Base-by-base conservation (phyloP, 2,797 vertebrate genomes). In the Tragelaphus oryx region DNA sequence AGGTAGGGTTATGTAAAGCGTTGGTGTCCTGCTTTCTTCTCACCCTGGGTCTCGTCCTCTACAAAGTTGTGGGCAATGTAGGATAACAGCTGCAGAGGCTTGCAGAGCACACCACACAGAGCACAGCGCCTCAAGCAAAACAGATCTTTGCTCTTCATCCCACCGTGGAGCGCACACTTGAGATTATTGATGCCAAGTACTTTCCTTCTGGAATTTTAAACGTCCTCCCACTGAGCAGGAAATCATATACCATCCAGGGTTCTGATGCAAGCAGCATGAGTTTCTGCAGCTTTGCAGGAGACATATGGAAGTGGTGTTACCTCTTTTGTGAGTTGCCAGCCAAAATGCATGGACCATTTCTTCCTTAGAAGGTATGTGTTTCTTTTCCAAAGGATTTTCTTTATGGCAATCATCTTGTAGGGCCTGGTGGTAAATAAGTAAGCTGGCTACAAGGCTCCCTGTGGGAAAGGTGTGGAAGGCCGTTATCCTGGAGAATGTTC, bases 141-240 rank as follows among this genome's bases (percentile, higher is more conserved):
- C 87, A 76, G 75, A 55, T 86, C 92, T 95, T 71, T 60, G 62
- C 52, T 89, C 79, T 44, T 81, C n/a, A 59, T 71, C 57, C 83
- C 86, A 68, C 78, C 0, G 0, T 1, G 50, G 37, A 75, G 41
- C 57, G 44, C 55, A 78, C 83, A 89, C 95, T 96, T 76, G 80
- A 96, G 78, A 87, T 89, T 95, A 92, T 22, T 62, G 86, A 95
- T 83, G 95, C 96, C 96, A 96, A 93, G 82, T 65, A 74, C 83
- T 91, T 95, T 65, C 90, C 94, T 97, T 92, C 92, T 81, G 93
- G 96, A 93, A 93, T 96, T 89, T 94, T 81, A 82, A 97, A 48
- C 28, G 57, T 94, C 90, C 54, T 91, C 97, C 95, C 95, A 59
- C 96, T 82, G 95, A 95, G 93, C 88, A 96, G 92, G 86, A 93